Percentiles rank a stretch among this genome's conserved stretches.
Conservation (phyloP, 2,113 vertebrate species). For the Sprattus sprattus region DNA sequence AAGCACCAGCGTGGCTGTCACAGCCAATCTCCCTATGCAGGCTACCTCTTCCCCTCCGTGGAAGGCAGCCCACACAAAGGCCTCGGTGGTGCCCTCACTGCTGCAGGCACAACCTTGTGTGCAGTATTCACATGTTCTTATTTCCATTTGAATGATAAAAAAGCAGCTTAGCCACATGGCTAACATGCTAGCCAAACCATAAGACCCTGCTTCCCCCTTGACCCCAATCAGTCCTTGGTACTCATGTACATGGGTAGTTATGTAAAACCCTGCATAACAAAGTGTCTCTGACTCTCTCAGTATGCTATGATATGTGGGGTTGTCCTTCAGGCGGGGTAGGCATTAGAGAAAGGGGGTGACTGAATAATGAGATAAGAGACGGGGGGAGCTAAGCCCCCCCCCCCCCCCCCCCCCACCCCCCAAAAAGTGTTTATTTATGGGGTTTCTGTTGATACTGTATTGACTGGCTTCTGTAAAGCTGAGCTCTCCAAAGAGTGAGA, state of each 20-base stretch:
- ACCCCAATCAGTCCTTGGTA: not conserved
- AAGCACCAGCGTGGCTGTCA: constrained; percentile 1
- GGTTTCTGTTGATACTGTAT: constrained; percentile 18
- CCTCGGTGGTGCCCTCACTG: not conserved
- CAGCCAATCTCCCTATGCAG: not conserved
- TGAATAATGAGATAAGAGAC: constrained; percentile 35
- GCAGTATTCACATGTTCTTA: not conserved
- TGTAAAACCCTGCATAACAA: not conserved
- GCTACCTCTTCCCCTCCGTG: not conserved
- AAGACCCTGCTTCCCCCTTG: not conserved
- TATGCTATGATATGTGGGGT: not conserved
- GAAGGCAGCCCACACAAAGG: not conserved
- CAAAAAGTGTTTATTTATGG: constrained; percentile 35
- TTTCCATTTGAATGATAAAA: not conserved
- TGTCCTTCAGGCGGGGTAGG: constrained; percentile 26
- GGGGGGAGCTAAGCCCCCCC: constrained; percentile 27
- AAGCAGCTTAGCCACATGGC: not conserved
- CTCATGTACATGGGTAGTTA: not conserved
- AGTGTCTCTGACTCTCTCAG: not conserved
- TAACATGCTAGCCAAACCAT: not conserved
- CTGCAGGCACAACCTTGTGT: not conserved
- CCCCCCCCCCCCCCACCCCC: constrained; percentile 3
- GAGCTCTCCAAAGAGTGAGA: not conserved
- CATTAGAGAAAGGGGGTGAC: constrained; percentile 14
- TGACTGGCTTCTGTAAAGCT: constrained; percentile 19